These are phyloP conservation scores for Athetis lepigone DNA, from an alignment of 2,888 invertebrate genomes.

Conservation along the genomic window DNA sequence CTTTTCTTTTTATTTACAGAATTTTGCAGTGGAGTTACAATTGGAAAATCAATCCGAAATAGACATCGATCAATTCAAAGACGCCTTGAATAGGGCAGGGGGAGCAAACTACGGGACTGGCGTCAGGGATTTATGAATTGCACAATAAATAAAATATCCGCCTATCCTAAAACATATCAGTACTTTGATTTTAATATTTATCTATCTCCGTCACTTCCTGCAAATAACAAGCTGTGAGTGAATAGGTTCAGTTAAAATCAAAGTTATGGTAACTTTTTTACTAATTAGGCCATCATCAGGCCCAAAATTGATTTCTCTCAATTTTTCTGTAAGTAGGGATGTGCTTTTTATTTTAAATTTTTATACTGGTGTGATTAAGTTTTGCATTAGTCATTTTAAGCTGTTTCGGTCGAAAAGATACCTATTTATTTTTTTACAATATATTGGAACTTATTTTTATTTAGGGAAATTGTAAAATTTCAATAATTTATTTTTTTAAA, in stretches of 20 bases:
- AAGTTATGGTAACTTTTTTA: constrained; percentile 64
- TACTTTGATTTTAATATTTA: constrained; percentile 64
- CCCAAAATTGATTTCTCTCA: constrained; percentile 64
- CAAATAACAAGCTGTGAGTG: constrained; percentile 14
- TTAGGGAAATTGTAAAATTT: constrained; percentile 58
- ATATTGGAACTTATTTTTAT: constrained; percentile 72
- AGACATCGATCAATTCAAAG: constrained; percentile 93
- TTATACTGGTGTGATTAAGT: constrained; percentile 56
- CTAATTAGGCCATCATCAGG: constrained; percentile 64
- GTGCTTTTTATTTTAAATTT: constrained; percentile 55
- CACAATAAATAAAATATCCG: constrained; percentile 69
- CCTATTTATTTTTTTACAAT: constrained; percentile 71
- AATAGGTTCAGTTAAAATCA: constrained; percentile 55
- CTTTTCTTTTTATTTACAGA: constrained; percentile 87
- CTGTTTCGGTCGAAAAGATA: constrained; percentile 54
- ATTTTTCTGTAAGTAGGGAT: constrained; percentile 58
- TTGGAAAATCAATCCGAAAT: constrained; percentile 93
- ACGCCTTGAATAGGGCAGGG: constrained; percentile 93
- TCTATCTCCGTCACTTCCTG: constrained; percentile 33
- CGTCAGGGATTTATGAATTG: constrained; percentile 91
- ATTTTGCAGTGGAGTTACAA: constrained; percentile 94
- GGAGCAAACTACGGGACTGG: constrained; percentile 96
- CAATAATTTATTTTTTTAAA: constrained; percentile 67
- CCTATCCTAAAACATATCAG: constrained; percentile 67
- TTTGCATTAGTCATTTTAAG: constrained; percentile 55